Evolutionary conservation across 2,797 vertebrate genomes (phyloP).

Genomic region (Falco berigora): DNA sequence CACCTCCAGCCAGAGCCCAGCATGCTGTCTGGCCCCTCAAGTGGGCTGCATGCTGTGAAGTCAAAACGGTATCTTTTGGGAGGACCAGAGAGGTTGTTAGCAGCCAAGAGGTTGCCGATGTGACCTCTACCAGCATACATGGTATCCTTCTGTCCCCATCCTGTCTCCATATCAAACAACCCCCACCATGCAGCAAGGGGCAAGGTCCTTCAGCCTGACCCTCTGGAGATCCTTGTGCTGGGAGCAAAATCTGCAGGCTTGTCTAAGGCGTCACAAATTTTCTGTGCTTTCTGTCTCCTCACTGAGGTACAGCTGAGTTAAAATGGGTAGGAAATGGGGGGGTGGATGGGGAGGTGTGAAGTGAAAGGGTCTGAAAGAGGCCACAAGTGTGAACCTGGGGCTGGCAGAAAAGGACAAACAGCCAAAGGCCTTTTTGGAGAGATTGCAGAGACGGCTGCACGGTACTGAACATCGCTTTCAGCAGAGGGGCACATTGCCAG

Average conservation of each 20-base stretch:
- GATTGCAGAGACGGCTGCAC: neutral
- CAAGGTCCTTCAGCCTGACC: neutral
- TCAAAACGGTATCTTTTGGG: neutral
- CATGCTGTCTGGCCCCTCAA: neutral
- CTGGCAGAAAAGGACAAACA: accelerated
- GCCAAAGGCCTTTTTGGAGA: neutral
- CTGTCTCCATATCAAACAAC: neutral
- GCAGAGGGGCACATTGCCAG: neutral
- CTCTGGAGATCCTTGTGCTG: neutral
- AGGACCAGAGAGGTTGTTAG: neutral
- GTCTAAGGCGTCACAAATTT: neutral
- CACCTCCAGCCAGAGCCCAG: neutral
- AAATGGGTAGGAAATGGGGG: neutral
- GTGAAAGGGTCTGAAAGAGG: neutral
- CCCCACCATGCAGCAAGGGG: neutral
- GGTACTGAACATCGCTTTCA: accelerated
- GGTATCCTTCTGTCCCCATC: neutral
- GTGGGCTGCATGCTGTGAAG: neutral
- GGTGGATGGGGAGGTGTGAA: neutral
- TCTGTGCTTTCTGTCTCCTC: neutral
- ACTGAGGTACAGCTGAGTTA: neutral
- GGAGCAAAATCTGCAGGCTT: neutral
- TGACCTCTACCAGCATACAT: neutral
- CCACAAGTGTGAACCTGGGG: neutral
- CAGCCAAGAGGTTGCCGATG: neutral